Percentiles rank a stretch among this genome's conserved stretches.
These are phyloP conservation scores for Numida meleagris DNA, from an alignment of 2,113 vertebrate genomes.

Conservation along the genomic window DNA sequence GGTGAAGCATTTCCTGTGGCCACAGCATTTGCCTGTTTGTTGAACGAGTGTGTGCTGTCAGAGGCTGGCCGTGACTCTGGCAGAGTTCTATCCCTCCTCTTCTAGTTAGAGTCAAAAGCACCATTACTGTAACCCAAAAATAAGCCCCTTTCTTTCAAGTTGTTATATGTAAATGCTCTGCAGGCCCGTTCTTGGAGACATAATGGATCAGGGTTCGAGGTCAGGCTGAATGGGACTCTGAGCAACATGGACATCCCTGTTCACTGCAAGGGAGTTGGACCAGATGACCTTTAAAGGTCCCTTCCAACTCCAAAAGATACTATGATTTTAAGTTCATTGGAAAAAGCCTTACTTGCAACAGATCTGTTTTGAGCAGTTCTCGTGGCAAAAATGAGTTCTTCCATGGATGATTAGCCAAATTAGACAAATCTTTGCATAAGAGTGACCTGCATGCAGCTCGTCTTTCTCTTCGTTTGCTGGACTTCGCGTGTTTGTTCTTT, in stretches of 20 bases:
- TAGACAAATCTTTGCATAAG: not conserved
- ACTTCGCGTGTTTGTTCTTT: too few species aligned
- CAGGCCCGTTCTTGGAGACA: not conserved
- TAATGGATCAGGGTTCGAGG: too few species aligned
- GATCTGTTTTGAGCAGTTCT: not conserved
- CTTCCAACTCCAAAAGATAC: too few species aligned
- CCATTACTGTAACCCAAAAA: not conserved
- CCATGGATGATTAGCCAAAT: not conserved
- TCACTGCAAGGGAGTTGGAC: too few species aligned
- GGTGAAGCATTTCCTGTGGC: slow-evolving; percentile 75
- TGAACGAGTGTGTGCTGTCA: not conserved
- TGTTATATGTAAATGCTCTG: not conserved
- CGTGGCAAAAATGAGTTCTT: accelerated
- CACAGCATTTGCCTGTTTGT: not conserved
- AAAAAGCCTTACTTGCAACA: not conserved
- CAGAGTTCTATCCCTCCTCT: not conserved
- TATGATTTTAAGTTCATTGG: not conserved
- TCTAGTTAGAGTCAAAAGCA: not conserved
- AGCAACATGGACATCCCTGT: too few species aligned
- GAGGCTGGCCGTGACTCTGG: not conserved
- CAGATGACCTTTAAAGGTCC: too few species aligned
- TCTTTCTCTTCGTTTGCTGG: not conserved
- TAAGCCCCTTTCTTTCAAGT: not conserved
- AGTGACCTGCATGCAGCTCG: not conserved
- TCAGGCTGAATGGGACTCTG: too few species aligned